Evolutionary conservation across 2,888 invertebrate genomes (phyloP), one percentile per base, ranked within the genome.

Genomic region (Heliconius cydno): DNA sequence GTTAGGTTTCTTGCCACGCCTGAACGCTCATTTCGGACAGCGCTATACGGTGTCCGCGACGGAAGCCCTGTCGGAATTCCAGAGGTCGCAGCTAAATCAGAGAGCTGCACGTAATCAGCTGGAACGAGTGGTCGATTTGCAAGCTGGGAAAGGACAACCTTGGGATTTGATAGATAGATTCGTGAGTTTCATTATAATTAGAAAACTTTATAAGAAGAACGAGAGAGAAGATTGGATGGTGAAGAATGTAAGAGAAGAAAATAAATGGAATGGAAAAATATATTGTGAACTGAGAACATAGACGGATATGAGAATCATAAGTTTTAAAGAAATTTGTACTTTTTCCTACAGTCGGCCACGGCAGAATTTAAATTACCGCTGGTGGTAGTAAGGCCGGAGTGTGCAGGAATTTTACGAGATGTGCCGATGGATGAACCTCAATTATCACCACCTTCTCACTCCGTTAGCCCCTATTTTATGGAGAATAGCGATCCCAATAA

Each of bases 11-110:
- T 93, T 97, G 70, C 97, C 97, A 6, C 95, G 96, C 84, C 89
- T 97, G 84, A 96, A 96, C 86, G 96, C 95, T 6, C 96, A 96
- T 87, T 96, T 96, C 84, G 97, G 97, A 0, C 97, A 97, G 88
- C 95, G 97, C 70, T 97, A 96, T 89, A 96, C 96, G 3, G 96
- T 97, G 12, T 95, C 96, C 68, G 97, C 97, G 0, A 97, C 97
- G 0, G 97, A 97, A 88, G 97, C 96, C 0, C 88, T 98, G 41
- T 96, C 97, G 0, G 96, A 97, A 87, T 97, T 97, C 86, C 97
- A 97, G 87, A 94, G 92, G 81, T 87, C 96, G 22, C 96, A 96
- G 89, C 89, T 96, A 63, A 94, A 95, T 76, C 95, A 96, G 80
- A 93, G 96, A 81, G 96, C 96, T 15, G 96, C 95, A 3, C 89